phyloP scores from a whole-genome alignment of 2,797 vertebrate genomes.

The Masticophis lateralis region DNA sequence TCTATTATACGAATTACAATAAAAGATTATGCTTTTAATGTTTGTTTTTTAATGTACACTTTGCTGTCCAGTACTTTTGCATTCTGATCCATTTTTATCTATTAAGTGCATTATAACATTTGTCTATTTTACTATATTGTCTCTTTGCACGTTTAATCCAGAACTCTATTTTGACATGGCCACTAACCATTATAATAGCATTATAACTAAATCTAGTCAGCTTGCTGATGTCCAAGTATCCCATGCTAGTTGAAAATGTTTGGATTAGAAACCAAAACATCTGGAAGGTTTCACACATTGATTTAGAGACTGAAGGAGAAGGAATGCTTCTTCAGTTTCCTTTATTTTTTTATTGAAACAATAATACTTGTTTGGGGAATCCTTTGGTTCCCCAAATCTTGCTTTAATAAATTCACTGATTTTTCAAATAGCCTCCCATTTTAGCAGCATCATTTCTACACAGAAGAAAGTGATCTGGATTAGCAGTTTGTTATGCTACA shows the following conservation, averaged over 20 bases:
- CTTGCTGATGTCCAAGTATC: not conserved
- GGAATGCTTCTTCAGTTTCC: not conserved
- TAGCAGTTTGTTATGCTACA: not conserved
- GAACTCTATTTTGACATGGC: not conserved
- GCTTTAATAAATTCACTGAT: not conserved
- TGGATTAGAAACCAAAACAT: not conserved
- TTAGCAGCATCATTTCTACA: not conserved
- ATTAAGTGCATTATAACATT: not conserved
- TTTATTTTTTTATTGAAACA: not conserved
- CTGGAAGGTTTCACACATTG: not conserved
- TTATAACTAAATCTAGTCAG: not conserved
- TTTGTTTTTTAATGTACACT: not conserved
- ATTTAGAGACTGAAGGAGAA: not conserved
- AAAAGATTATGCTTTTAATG: not conserved
- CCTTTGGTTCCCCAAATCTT: not conserved
- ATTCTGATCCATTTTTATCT: not conserved
- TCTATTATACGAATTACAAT: not conserved
- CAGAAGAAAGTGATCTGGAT: not conserved
- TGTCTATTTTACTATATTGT: not conserved
- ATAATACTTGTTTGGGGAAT: not conserved
- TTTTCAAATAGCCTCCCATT: not conserved
- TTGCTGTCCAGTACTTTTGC: not conserved
- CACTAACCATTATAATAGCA: not conserved
- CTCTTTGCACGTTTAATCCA: not conserved
- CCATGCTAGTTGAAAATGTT: not conserved